A percentile compares a stretch with the other conserved stretches of the same genome.
Conservation (phyloP, 2,113 vertebrate species). For the Hemiscyllium ocellatum region DNA sequence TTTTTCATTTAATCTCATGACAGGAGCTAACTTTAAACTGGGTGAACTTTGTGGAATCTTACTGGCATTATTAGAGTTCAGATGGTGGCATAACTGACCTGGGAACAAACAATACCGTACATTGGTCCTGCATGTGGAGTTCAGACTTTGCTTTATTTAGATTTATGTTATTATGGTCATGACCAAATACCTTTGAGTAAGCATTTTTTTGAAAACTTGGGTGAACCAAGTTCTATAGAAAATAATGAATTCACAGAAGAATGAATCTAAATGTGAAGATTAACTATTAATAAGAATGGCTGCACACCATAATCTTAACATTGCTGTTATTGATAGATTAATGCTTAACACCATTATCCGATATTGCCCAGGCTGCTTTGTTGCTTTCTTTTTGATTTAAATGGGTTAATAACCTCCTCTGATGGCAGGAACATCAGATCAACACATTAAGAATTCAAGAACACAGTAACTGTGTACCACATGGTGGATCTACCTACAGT, state of each 20-base stretch:
- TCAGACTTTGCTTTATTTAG: conserved; percentile 26
- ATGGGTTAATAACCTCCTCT: background rate
- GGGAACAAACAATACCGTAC: background rate
- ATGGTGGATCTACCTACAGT: too few species aligned
- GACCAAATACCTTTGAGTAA: background rate
- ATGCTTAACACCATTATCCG: background rate
- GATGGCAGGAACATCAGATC: background rate
- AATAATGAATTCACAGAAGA: background rate
- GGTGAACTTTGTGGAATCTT: background rate
- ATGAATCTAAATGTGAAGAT: background rate
- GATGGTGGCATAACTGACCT: background rate
- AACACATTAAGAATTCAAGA: background rate
- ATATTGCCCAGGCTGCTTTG: background rate
- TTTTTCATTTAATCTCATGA: background rate
- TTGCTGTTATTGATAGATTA: background rate
- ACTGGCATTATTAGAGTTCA: background rate
- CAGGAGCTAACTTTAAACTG: background rate
- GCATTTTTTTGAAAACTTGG: background rate
- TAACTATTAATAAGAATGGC: background rate
- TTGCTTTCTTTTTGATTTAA: background rate
- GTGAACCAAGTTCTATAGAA: too few species aligned
- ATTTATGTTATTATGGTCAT: background rate
- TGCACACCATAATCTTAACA: background rate
- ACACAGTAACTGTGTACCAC: too few species aligned
- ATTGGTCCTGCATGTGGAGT: background rate